A percentile compares a stretch with the other conserved stretches of the same genome.
Evolutionary conservation across 2,888 invertebrate species (phyloP).

Genomic region (Smittia sp.): DNA sequence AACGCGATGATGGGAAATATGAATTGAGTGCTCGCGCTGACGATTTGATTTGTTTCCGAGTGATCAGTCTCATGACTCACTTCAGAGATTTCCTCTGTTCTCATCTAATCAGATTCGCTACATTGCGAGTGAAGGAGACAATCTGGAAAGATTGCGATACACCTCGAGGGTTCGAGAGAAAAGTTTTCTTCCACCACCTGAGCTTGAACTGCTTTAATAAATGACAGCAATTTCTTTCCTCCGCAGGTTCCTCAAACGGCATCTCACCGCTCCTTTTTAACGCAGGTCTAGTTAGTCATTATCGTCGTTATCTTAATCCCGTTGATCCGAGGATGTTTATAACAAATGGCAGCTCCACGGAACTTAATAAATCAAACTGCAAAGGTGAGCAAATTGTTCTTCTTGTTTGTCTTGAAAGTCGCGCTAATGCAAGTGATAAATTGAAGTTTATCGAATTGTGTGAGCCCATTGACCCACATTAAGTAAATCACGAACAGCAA

Average conservation of each 20-base stretch:
- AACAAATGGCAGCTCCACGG: conserved; percentile 17
- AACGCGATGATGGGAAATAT: conserved; percentile 8
- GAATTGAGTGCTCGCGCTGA: background rate
- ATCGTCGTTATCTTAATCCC: conserved; percentile 40
- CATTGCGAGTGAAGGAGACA: background rate
- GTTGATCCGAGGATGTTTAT: conserved; percentile 34
- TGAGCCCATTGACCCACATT: conserved; percentile 18
- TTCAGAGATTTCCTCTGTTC: conserved; percentile 16
- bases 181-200: background rate
- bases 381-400: conserved; percentile 23
- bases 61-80: background rate
- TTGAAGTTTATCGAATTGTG: background rate
- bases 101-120: background rate
- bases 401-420: no score
- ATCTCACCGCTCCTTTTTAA: conserved; percentile 39
- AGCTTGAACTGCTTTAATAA: background rate
- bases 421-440: background rate
- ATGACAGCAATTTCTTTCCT: background rate
- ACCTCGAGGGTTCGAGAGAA: no score
- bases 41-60: conserved; percentile 20
- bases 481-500: conserved; percentile 22
- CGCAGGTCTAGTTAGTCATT: conserved; percentile 41
- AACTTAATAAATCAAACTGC: conserved; percentile 37
- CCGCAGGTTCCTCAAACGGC: conserved; percentile 26
- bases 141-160: conserved; percentile 4